These are phyloP conservation scores for Crotalus horridus DNA, from an alignment of 2,113 vertebrate species.

Conservation along the genomic window DNA sequence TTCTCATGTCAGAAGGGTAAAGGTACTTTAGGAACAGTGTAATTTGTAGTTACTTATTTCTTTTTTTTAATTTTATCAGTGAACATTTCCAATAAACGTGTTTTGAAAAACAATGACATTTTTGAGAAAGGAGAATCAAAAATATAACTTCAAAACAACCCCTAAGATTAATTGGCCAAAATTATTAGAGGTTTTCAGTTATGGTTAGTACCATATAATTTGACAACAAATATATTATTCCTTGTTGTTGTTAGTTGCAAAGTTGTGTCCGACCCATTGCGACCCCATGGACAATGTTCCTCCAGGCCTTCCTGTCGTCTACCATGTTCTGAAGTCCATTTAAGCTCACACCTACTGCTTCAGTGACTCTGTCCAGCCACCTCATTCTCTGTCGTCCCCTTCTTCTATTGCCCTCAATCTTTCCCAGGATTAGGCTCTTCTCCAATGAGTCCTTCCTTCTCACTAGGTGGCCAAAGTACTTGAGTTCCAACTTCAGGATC, in stretches of 20 bases:
- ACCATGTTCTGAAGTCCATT: too few species aligned
- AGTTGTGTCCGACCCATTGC: too few species aligned
- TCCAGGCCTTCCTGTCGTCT: too few species aligned
- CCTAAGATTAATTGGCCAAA: background rate
- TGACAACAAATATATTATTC: background rate
- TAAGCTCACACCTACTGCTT: too few species aligned
- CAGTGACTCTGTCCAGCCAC: too few species aligned
- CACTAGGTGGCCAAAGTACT: too few species aligned
- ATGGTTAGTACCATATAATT: background rate
- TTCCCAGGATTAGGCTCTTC: too few species aligned
- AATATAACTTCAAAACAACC: background rate
- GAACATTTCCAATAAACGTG: background rate
- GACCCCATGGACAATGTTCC: too few species aligned
- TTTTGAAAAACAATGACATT: background rate
- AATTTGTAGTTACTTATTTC: background rate
- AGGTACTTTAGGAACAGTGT: background rate
- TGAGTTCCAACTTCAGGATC: too few species aligned
- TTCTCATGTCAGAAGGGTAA: background rate
- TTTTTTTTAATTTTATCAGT: background rate
- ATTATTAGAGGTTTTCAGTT: background rate
- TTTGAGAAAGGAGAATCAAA: background rate
- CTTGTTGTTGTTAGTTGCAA: background rate
- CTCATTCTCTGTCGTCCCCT: too few species aligned
- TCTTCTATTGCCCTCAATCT: too few species aligned
- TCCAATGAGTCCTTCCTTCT: too few species aligned